Base-by-base conservation (phyloP, 2,113 vertebrate genomes). In the Orthochromis malagaraziensis region DNA sequence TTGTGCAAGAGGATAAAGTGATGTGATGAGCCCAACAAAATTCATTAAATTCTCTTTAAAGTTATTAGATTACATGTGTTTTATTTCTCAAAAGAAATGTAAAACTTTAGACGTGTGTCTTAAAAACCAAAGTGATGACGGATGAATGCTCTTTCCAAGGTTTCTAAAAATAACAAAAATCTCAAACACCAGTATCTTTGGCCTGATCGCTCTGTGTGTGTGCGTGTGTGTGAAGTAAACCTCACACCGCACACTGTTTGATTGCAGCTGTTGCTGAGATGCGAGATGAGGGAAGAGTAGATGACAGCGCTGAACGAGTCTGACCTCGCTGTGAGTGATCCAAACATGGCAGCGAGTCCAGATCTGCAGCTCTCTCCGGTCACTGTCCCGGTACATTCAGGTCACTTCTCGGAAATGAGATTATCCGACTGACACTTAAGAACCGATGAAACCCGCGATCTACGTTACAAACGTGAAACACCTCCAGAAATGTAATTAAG, bases 391-490 rank as follows among this genome's bases (percentile, higher is more conserved):
- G 79, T 89, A 82, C 89, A 92, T 92, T 94, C 86, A 88, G 95
- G 84, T 91, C 87, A 81, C 87, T 53, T 87, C 90, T 93, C 88
- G 91, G 93, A 95, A 93, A 95, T 92, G 88, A 95, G 93, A 94
- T 82, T 81, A 87, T 86, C 90, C 65, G 55, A 88, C 88, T 80
- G 92, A 92, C 87, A 94, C 93, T 82, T 84, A 42, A 93, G 89
- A 93, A 88, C 82, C 5, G 29, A 85, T 81, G 70, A 63, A 93
- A 84, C 90, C 84, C 7, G 77, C 38, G 82, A 92, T 91, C 85
- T 54, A 49, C 3, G 16, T 85, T 24, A 53, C 80, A 87, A 89
- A 88, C 14, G 26, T 83, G 57, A 87, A 85, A 86, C 89, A 81
- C 82, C 45, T 29, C 6, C 49, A 79, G 33, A 93, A 70, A 91